A percentile compares a stretch with the other conserved stretches of the same genome.
Conservation (phyloP, 2,888 invertebrate genomes). For the Nomada fabriciana region DNA sequence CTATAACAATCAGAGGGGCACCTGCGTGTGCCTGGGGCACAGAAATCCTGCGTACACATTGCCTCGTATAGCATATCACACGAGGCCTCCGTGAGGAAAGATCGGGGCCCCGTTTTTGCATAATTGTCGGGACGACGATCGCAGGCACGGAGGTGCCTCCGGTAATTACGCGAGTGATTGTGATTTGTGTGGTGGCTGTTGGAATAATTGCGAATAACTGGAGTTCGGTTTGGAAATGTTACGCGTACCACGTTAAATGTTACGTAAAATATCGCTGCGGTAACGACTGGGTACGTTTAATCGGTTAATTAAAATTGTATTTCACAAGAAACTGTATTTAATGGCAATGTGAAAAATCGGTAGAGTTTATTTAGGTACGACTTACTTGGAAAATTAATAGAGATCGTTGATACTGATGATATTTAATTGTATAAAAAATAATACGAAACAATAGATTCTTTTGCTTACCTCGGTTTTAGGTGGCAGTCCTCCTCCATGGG, state of each 20-base stretch:
- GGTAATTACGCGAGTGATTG: conserved; percentile 12
- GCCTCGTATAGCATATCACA: conserved; percentile 9
- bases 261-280: too few species aligned
- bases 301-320: too few species aligned
- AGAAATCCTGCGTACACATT: too few species aligned
- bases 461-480: conserved; percentile 80
- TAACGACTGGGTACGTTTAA: too few species aligned
- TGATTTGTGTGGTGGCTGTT: background rate
- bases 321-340: too few species aligned
- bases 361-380: too few species aligned
- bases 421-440: background rate
- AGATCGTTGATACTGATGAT: too few species aligned
- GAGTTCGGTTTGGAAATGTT: too few species aligned
- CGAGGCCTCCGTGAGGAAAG: background rate
- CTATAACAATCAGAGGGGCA: conserved; percentile 65
- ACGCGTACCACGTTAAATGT: too few species aligned
- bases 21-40: conserved; percentile 24
- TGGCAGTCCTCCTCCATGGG: conserved; percentile 77
- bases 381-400: too few species aligned
- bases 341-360: too few species aligned
- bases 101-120: conserved; percentile 7
- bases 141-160: background rate
- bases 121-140: conserved; percentile 20
- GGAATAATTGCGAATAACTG: background rate
- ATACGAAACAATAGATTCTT: background rate